Evolutionary conservation across 2,888 invertebrate genomes (phyloP).

Genomic region (Phengaris arion): DNA sequence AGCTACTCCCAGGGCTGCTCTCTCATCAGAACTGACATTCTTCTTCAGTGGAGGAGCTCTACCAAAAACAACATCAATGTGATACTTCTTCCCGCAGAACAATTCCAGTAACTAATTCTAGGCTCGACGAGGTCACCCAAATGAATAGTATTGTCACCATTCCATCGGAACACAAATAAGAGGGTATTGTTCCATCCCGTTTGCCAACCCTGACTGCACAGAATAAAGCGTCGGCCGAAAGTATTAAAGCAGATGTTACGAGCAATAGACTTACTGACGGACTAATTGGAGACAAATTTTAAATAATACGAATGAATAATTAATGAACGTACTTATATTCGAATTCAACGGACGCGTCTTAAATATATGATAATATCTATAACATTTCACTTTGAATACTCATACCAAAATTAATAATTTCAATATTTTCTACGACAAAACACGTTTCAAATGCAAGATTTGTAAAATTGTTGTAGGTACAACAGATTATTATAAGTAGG

Average conservation of each 20-base stretch:
- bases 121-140: background rate
- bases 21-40: background rate
- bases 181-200: slow-evolving; percentile 42
- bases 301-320: slow-evolving; percentile 40
- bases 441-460: background rate
- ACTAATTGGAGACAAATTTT: slow-evolving; percentile 56
- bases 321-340: slow-evolving; percentile 32
- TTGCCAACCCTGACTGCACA: slow-evolving; percentile 20
- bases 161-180: background rate
- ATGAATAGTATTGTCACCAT: background rate
- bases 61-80: background rate
- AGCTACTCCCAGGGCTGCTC: slow-evolving; percentile 45
- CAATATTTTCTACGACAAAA: background rate
- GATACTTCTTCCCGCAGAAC: background rate
- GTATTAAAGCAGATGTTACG: slow-evolving; percentile 58
- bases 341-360: slow-evolving; percentile 26
- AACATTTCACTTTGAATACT: slow-evolving; percentile 11
- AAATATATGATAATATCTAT: slow-evolving; percentile 31
- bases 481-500: background rate
- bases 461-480: background rate
- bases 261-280: slow-evolving; percentile 47
- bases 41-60: background rate
- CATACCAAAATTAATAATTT: slow-evolving; percentile 14
- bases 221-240: slow-evolving; percentile 50
- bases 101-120: background rate